These are phyloP conservation scores for Hylaeus volcanicus DNA, from an alignment of 1,140 invertebrate species.

Conservation along the genomic window DNA sequence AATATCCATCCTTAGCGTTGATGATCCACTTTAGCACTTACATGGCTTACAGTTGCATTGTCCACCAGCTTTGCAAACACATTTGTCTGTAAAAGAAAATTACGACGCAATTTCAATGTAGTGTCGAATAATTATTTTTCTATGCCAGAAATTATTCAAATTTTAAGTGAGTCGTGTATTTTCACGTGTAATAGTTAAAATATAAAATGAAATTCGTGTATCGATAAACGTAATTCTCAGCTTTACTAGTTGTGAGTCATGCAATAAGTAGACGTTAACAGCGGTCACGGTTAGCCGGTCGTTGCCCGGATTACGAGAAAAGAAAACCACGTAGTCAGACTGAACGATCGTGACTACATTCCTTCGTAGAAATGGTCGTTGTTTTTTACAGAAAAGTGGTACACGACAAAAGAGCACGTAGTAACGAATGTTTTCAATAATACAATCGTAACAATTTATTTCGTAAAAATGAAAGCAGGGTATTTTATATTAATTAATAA, in stretches of 20 bases:
- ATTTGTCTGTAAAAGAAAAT: constrained; percentile 63
- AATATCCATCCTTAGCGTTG: constrained; percentile 8
- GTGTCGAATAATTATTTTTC: background rate
- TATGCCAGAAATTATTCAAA: background rate
- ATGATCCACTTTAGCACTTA: constrained; percentile 46
- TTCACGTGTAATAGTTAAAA: no score
- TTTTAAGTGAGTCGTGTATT: background rate
- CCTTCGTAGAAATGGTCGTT: background rate
- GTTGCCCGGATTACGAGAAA: constrained; percentile 45
- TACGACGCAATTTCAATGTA: constrained; percentile 4
- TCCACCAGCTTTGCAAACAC: constrained; percentile 61
- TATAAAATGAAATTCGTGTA: no score
- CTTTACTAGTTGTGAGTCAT: background rate
- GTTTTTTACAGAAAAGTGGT: background rate
- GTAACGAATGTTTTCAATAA: background rate
- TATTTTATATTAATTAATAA: constrained; percentile 11
- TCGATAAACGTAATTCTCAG: background rate
- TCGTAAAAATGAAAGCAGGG: background rate
- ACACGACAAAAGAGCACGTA: background rate
- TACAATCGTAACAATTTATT: background rate
- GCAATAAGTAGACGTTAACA: background rate
- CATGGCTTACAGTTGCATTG: constrained; percentile 62
- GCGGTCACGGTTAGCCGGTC: constrained; percentile 41
- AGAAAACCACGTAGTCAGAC: constrained; percentile 28
- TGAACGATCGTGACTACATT: constrained; percentile 4